Conservation (phyloP, 1,140 invertebrate species). For the Lamellibrachia luymesi region DNA sequence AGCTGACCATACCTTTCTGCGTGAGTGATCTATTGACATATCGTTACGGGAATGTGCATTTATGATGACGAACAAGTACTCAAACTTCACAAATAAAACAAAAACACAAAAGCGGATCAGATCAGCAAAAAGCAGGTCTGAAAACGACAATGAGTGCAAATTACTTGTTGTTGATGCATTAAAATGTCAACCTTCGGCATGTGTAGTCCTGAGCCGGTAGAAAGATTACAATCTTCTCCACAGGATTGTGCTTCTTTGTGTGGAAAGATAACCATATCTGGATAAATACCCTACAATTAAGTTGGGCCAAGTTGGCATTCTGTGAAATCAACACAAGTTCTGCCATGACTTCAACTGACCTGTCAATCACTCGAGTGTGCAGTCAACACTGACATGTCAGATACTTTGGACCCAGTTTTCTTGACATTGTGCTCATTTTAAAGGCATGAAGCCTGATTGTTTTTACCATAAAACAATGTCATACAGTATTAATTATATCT, state of each 20-base stretch:
- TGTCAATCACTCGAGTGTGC: neutral
- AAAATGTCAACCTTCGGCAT: neutral
- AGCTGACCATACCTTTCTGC: neutral
- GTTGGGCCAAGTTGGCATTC: neutral
- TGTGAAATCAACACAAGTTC: neutral
- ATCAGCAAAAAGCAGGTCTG: neutral
- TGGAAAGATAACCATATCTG: neutral
- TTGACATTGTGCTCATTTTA: no score
- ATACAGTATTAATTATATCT: no score
- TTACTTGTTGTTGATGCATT: neutral
- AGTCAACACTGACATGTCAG: no score
- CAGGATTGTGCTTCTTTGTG: neutral
- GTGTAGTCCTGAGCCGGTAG: neutral
- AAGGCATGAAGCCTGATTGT: no score
- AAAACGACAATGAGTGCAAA: neutral
- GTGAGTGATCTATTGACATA: neutral
- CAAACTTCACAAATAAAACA: neutral
- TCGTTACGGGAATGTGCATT: neutral
- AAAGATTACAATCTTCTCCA: neutral
- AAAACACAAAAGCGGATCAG: neutral
- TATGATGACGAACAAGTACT: neutral
- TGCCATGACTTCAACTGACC: neutral
- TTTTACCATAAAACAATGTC: no score
- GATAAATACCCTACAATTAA: neutral
- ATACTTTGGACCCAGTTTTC: no score